Evolutionary conservation across 2,113 vertebrate genomes (phyloP).

Genomic region (Spermophilus dauricus): DNA sequence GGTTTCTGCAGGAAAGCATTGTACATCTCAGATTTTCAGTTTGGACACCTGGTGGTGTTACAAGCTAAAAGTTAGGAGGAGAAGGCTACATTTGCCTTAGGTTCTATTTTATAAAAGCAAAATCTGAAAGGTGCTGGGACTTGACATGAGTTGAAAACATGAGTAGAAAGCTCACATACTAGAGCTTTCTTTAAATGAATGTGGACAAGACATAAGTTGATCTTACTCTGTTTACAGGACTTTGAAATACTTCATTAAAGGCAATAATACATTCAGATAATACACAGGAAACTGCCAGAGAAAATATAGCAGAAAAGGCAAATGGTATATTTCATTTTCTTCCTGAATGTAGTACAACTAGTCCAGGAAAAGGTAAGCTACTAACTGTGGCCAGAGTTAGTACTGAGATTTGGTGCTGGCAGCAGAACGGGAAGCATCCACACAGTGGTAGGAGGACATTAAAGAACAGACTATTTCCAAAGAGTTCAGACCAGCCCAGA

Average conservation of each 20-base stretch:
- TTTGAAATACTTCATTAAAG: background rate
- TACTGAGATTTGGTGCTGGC: background rate
- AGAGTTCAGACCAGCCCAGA: background rate
- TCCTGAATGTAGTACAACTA: background rate
- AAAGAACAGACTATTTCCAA: background rate
- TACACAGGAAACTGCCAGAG: background rate
- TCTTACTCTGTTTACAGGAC: background rate
- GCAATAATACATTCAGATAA: background rate
- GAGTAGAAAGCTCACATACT: background rate
- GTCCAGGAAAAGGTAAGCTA: background rate
- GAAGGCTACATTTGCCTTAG: background rate
- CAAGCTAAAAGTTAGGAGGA: background rate
- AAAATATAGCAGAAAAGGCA: constrained; percentile 30
- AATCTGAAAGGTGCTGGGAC: background rate
- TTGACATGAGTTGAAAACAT: background rate
- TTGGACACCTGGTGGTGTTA: constrained; percentile 27
- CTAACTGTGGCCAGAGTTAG: background rate
- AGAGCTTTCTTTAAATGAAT: background rate
- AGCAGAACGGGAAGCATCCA: background rate
- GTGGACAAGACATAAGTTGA: background rate
- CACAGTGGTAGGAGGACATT: background rate
- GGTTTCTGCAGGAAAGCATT: background rate
- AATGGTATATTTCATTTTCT: background rate
- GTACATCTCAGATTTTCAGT: background rate
- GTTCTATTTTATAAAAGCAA: constrained; percentile 43